These are phyloP conservation scores for Matsumurasca onukii DNA, from an alignment of 1,140 invertebrate genomes.

Conservation along the genomic window DNA sequence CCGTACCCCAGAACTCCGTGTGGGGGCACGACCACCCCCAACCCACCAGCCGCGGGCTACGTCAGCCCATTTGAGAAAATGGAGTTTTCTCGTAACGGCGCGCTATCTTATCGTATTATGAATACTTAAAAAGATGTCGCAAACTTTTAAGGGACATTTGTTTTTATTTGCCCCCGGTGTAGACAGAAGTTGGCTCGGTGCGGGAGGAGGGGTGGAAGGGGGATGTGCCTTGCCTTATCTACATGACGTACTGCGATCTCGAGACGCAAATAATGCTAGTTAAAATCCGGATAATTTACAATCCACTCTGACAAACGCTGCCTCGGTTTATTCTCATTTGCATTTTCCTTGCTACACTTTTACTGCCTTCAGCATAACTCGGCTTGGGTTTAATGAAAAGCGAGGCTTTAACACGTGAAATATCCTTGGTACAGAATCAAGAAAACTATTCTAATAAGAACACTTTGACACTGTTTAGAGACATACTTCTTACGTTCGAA, in stretches of 20 bases:
- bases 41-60: too few species aligned
- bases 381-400: too few species aligned
- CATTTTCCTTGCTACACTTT: slow-evolving; percentile 17
- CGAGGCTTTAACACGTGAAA: too few species aligned
- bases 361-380: too few species aligned
- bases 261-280: slow-evolving; percentile 29
- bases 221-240: slow-evolving; percentile 21
- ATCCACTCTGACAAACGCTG: slow-evolving; percentile 3
- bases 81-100: slow-evolving; percentile 33
- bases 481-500: too few species aligned
- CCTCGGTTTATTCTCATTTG: slow-evolving; percentile 24
- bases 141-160: slow-evolving; percentile 37
- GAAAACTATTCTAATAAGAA: too few species aligned
- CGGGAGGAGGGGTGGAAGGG: not conserved
- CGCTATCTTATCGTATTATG: slow-evolving; percentile 36
- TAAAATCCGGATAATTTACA: slow-evolving; percentile 32
- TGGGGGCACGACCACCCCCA: not conserved
- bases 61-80: slow-evolving; percentile 32
- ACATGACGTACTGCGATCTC: slow-evolving; percentile 27
- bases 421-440: too few species aligned
- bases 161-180: slow-evolving; percentile 33
- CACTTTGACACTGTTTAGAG: too few species aligned
- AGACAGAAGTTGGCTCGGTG: not conserved
- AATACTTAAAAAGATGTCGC: slow-evolving; percentile 37
- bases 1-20: slow-evolving; percentile 11